phyloP scores from a whole-genome alignment of 2,797 vertebrate genomes.

The Pseudopleuronectes americanus region DNA sequence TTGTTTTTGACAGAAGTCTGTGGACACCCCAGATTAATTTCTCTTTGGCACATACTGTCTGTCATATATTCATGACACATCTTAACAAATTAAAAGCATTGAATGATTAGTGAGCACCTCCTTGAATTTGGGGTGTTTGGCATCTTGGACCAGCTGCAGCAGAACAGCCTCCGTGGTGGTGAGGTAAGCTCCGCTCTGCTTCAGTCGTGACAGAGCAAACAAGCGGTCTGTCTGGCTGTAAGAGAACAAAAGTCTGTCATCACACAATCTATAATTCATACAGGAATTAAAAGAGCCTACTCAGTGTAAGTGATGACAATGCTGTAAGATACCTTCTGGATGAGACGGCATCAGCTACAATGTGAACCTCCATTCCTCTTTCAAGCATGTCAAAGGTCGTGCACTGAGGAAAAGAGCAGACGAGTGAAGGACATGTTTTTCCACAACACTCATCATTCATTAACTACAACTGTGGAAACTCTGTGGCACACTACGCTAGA shows the following conservation, averaged over 20 bases:
- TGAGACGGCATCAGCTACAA: conserved; percentile 91
- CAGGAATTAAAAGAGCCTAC: not conserved
- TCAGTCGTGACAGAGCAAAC: conserved; percentile 88
- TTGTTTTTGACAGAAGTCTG: not conserved
- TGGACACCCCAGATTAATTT: not conserved
- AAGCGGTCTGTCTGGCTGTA: conserved; percentile 90
- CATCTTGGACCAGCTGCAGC: conserved; percentile 88
- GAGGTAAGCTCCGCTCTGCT: conserved; percentile 91
- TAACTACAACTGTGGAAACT: not conserved
- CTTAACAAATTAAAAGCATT: conserved; percentile 3
- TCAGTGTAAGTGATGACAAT: not conserved
- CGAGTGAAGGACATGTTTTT: not conserved
- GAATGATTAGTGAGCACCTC: conserved; percentile 79
- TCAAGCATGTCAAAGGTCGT: conserved; percentile 90
- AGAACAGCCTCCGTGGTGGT: conserved; percentile 90
- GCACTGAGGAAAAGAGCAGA: conserved; percentile 75
- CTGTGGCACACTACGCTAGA: no score
- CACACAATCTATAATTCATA: conserved; percentile 1
- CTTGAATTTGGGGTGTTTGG: conserved; percentile 89
- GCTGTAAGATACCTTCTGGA: conserved; percentile 84
- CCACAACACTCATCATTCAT: not conserved
- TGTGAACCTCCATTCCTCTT: conserved; percentile 88
- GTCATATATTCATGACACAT: not conserved
- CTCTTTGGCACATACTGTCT: not conserved
- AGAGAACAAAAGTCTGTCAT: conserved; percentile 7